phyloP scores from a whole-genome alignment of 2,113 vertebrate genomes.

The Ophthalmolycus amberensis region DNA sequence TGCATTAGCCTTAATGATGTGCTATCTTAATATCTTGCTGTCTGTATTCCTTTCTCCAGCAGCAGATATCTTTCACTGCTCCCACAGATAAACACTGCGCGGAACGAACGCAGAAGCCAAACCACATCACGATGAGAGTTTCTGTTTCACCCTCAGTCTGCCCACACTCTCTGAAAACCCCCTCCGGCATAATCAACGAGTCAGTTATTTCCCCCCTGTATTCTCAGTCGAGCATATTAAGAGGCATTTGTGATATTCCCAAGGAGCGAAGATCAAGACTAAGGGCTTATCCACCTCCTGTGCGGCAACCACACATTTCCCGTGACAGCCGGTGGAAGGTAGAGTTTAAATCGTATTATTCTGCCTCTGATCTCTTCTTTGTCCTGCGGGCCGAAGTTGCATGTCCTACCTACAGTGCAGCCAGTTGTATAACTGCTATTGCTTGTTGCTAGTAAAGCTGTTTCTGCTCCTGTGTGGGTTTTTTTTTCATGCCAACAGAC shows the following conservation, averaged over 20 bases:
- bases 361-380: slow-evolving; percentile 47
- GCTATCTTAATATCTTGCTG: background rate
- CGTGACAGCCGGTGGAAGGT: slow-evolving; percentile 41
- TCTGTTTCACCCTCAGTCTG: slow-evolving; percentile 1
- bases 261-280: slow-evolving; percentile 64
- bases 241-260: slow-evolving; percentile 60
- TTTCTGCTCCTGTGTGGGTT: background rate
- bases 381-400: slow-evolving; percentile 29
- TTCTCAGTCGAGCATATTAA: slow-evolving; percentile 48
- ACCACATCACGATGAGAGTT: slow-evolving; percentile 24
- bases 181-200: slow-evolving; percentile 58
- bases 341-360: slow-evolving; percentile 52
- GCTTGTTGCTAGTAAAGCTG: background rate
- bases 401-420: slow-evolving; percentile 4
- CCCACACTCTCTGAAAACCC: slow-evolving; percentile 41
- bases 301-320: slow-evolving; percentile 58
- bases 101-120: background rate
- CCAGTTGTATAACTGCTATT: background rate
- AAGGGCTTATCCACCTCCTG: slow-evolving; percentile 57
- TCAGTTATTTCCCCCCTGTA: slow-evolving; percentile 38
- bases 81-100: background rate
- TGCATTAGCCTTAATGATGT: background rate
- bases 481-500: background rate
- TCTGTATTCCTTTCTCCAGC: background rate
- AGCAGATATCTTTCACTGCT: background rate